These are phyloP conservation scores for Falco novaeseelandiae DNA, from an alignment of 2,797 vertebrate species.

Conservation along the genomic window DNA sequence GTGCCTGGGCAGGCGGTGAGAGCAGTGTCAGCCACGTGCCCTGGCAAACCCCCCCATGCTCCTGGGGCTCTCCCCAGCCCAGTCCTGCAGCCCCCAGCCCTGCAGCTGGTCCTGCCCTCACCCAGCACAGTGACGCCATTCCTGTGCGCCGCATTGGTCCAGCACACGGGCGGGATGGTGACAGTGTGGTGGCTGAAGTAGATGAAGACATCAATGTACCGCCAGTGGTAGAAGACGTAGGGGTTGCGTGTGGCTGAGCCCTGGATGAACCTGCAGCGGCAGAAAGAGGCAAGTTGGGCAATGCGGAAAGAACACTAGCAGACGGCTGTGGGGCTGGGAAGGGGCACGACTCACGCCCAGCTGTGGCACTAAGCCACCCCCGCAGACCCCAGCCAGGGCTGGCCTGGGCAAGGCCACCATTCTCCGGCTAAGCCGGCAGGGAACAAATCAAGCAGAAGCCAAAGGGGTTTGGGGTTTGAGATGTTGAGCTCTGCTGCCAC, in stretches of 20 bases:
- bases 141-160: slow-evolving; percentile 91
- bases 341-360: slow-evolving; percentile 12
- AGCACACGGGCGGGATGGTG: slow-evolving; percentile 90
- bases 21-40: accelerated
- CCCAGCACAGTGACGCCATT: slow-evolving; percentile 89
- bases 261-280: slow-evolving; percentile 86
- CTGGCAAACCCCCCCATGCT: accelerated
- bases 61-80: background rate
- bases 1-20: slow-evolving; percentile 79
- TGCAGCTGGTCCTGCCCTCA: slow-evolving; percentile 13
- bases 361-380: background rate
- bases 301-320: background rate
- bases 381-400: background rate
- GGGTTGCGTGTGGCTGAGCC: slow-evolving; percentile 78
- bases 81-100: background rate
- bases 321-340: background rate
- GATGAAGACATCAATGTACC: slow-evolving; percentile 91
- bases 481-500: accelerated
- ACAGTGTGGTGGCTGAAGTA: slow-evolving; percentile 93
- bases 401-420: accelerated
- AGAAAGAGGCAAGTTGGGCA: background rate
- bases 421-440: accelerated
- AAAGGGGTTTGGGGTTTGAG: background rate
- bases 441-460: background rate
- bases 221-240: slow-evolving; percentile 95